Evolutionary conservation across 2,888 invertebrate species (phyloP).

Genomic region (Eurytoma adleriae): DNA sequence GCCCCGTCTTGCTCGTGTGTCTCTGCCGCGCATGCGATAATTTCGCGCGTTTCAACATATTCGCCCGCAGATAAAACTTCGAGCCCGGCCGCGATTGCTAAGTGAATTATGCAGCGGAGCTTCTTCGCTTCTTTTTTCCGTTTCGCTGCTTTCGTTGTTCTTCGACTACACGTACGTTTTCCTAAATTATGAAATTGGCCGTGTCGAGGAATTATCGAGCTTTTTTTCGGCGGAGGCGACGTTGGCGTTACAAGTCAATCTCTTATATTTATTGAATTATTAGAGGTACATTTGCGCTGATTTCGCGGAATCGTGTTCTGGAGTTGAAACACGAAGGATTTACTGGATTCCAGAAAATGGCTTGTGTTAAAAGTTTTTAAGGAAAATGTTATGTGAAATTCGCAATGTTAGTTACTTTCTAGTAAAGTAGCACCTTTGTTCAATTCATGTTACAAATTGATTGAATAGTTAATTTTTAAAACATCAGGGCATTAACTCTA

Average conservation of each 20-base stretch:
- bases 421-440: no score
- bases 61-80: slow-evolving; percentile 31
- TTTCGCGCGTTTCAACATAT: slow-evolving; percentile 17
- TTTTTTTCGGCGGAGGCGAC: neutral
- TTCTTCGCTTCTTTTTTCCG: slow-evolving; percentile 6
- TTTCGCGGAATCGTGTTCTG: no score
- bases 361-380: no score
- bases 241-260: neutral
- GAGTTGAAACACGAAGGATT: no score
- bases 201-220: neutral
- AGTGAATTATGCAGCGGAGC: slow-evolving; percentile 35
- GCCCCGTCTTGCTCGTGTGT: slow-evolving; percentile 2
- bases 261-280: neutral
- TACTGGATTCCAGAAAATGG: no score
- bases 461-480: no score
- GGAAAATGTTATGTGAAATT: no score
- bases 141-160: neutral
- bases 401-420: no score
- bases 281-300: neutral
- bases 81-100: slow-evolving; percentile 14
- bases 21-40: slow-evolving; percentile 28
- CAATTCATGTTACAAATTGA: no score
- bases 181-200: slow-evolving; percentile 40
- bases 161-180: neutral
- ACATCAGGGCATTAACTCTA: no score